Conservation (phyloP, 2,888 invertebrate species). For the Xanthia togata region DNA sequence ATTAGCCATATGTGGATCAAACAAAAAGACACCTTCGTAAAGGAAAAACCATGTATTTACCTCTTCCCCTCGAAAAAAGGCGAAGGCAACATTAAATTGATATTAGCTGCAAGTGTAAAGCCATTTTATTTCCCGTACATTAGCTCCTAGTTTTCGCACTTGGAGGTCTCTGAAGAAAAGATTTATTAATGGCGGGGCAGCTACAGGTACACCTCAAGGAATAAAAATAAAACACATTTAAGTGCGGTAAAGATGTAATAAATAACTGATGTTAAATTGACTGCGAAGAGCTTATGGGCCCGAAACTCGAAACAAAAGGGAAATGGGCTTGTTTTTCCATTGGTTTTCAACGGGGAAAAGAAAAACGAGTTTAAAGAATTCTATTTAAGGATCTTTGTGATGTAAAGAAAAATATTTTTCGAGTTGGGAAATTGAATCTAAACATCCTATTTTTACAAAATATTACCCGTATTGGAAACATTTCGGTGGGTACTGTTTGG, state of each 20-base stretch:
- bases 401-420: constrained; percentile 8
- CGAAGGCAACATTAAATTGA: constrained; percentile 58
- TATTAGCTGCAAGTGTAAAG: constrained; percentile 62
- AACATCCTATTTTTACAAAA: background rate
- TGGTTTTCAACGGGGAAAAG: constrained; percentile 60
- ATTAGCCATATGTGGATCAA: background rate
- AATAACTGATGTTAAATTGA: constrained; percentile 89
- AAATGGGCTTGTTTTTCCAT: constrained; percentile 73
- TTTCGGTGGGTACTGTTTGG: background rate
- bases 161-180: constrained; percentile 75
- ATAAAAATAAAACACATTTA: constrained; percentile 83
- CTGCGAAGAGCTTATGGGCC: constrained; percentile 86
- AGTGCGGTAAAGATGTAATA: constrained; percentile 86
- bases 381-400: constrained; percentile 9
- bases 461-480: background rate
- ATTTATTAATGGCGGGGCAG: constrained; percentile 77
- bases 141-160: constrained; percentile 81
- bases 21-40: background rate
- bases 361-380: constrained; percentile 52
- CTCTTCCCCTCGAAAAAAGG: constrained; percentile 19
- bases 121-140: constrained; percentile 77
- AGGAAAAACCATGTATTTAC: constrained; percentile 19
- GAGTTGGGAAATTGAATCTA: constrained; percentile 5
- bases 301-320: constrained; percentile 80
- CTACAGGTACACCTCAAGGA: constrained; percentile 77